A percentile compares a stretch with the other conserved stretches of the same genome.
These are phyloP conservation scores for Cromileptes altivelis DNA, from an alignment of 2,113 vertebrate genomes.

Conservation along the genomic window DNA sequence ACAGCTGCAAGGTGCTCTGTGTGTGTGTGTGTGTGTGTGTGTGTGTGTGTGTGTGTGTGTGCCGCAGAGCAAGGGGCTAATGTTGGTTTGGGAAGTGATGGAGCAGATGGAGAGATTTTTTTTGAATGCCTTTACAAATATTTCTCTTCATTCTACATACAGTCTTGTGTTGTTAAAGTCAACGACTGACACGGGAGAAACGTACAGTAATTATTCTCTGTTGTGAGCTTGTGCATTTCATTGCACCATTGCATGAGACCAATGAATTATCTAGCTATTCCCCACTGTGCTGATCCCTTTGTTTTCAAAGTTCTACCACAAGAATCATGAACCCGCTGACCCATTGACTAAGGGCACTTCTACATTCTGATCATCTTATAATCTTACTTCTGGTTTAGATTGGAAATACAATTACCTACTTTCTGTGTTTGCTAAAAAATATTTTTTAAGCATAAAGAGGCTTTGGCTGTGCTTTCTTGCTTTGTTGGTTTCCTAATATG, in stretches of 20 bases:
- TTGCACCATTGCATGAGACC: neutral
- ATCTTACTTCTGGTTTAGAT: too few species aligned
- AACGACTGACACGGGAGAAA: neutral
- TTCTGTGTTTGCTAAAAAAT: too few species aligned
- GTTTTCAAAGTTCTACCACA: neutral
- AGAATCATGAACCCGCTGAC: neutral
- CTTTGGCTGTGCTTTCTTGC: too few species aligned
- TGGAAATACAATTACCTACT: too few species aligned
- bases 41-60: neutral
- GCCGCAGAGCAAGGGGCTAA: neutral
- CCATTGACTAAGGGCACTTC: too few species aligned
- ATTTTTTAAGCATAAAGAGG: too few species aligned
- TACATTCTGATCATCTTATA: too few species aligned
- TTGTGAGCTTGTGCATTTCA: neutral
- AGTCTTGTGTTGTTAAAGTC: neutral
- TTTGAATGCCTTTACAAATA: too few species aligned
- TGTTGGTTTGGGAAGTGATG: constrained; percentile 4
- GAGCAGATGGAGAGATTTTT: too few species aligned
- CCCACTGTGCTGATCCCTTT: neutral
- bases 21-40: neutral
- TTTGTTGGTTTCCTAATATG: too few species aligned
- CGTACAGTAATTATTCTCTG: neutral
- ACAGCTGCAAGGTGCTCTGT: constrained; percentile 40
- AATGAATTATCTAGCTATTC: neutral
- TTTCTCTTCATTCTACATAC: too few species aligned